Evolutionary conservation across 2,888 invertebrate species (phyloP).

Genomic region (Tenthredo mesomela): DNA sequence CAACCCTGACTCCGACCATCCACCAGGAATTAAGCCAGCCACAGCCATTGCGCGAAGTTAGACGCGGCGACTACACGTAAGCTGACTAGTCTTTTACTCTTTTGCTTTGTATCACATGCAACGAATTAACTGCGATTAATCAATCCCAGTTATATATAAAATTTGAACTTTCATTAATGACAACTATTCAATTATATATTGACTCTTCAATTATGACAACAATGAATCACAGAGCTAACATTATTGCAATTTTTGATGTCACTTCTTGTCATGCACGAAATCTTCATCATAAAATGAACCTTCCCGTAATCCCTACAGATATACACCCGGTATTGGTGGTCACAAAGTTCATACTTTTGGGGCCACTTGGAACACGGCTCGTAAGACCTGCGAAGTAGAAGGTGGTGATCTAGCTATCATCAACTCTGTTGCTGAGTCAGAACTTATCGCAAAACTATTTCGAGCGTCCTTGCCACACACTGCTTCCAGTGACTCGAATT

Average conservation of each 20-base stretch:
- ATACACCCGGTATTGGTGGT: not conserved
- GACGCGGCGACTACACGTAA: slow-evolving; percentile 2
- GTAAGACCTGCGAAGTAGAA: slow-evolving; percentile 53
- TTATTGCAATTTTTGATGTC: not conserved
- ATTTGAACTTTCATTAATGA: not conserved
- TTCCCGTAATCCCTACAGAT: not conserved
- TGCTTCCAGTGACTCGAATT: not conserved
- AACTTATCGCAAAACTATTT: not conserved
- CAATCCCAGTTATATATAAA: not conserved
- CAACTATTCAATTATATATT: too few species aligned
- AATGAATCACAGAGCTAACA: not conserved
- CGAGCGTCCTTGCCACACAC: not conserved
- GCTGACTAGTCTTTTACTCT: not conserved
- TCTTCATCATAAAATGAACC: not conserved
- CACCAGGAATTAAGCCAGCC: not conserved
- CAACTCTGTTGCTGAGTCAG: slow-evolving; percentile 50
- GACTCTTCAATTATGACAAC: not conserved
- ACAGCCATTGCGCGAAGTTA: not conserved
- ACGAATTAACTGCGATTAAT: not conserved
- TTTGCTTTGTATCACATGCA: not conserved
- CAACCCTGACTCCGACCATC: not conserved
- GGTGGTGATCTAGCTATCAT: slow-evolving; percentile 58
- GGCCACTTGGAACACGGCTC: slow-evolving; percentile 52
- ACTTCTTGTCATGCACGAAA: not conserved
- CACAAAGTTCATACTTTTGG: slow-evolving; percentile 28